A percentile compares a stretch with the other conserved stretches of the same genome.
phyloP scores from a whole-genome alignment of 2,888 invertebrate genomes.

The Heliothis peltigera region DNA sequence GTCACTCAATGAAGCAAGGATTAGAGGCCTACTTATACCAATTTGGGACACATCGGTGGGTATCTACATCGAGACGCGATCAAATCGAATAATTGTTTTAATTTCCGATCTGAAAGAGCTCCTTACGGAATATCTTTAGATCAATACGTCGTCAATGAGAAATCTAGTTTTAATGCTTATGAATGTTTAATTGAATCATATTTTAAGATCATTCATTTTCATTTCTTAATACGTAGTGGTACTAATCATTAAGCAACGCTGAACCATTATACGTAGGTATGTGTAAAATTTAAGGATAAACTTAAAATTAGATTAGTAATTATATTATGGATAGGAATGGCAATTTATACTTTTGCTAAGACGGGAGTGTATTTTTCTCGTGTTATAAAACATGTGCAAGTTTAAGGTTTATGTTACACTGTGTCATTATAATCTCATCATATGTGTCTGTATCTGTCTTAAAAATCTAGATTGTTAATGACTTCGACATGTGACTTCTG shows the following conservation, averaged over 20 bases:
- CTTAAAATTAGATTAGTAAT: no score
- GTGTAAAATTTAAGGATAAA: no score
- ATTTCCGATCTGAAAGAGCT: conserved; percentile 33
- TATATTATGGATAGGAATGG: no score
- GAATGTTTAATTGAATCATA: background rate
- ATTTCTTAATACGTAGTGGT: background rate
- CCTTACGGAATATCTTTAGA: conserved; percentile 28
- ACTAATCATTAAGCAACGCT: background rate
- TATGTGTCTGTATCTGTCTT: background rate
- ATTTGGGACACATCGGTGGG: conserved; percentile 51
- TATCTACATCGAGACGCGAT: conserved; percentile 32
- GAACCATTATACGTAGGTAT: no score
- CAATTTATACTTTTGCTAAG: no score
- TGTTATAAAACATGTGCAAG: background rate
- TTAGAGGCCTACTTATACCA: conserved; percentile 56
- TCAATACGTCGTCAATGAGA: conserved; percentile 12
- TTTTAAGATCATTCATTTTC: background rate
- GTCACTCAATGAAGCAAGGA: conserved; percentile 53
- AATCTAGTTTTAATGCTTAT: background rate
- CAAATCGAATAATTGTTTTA: conserved; percentile 61
- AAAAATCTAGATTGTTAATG: background rate
- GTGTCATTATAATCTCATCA: conserved; percentile 1
- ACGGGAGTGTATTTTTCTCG: background rate
- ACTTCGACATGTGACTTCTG: background rate
- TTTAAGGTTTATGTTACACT: background rate